Conservation (phyloP, 2,113 vertebrate genomes). For the Corynorhinus townsendii region DNA sequence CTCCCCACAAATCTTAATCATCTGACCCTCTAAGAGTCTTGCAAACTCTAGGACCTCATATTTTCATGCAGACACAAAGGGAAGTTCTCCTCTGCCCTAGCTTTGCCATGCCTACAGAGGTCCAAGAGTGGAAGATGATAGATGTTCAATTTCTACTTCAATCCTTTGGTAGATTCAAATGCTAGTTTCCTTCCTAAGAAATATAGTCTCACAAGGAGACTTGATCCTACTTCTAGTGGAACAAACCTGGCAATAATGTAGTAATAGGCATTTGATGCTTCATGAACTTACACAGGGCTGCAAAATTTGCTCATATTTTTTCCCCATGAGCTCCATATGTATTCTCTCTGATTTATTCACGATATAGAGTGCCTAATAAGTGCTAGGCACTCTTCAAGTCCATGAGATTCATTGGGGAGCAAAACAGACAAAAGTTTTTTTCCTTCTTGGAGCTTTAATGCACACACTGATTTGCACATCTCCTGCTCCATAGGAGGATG, state of each 20-base stretch:
- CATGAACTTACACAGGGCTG: background rate
- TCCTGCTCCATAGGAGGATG: background rate
- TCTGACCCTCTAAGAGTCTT: background rate
- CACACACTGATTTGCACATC: background rate
- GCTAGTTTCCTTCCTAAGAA: background rate
- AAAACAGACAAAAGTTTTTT: background rate
- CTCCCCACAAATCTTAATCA: background rate
- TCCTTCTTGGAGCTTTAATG: background rate
- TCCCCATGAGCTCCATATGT: background rate
- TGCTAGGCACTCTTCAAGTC: background rate
- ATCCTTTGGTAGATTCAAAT: background rate
- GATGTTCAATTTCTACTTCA: background rate
- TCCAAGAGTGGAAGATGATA: background rate
- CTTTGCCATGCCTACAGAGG: background rate
- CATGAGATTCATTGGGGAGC: background rate
- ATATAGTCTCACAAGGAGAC: background rate
- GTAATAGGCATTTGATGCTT: background rate
- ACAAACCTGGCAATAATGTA: background rate
- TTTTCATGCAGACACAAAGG: background rate
- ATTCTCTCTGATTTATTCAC: background rate
- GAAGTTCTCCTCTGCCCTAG: background rate
- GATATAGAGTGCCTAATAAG: background rate
- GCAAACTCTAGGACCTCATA: background rate
- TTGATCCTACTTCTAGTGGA: background rate
- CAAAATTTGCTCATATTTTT: background rate